Base-by-base conservation (phyloP, 2,888 invertebrate species). In the Dolomedes plantarius region DNA sequence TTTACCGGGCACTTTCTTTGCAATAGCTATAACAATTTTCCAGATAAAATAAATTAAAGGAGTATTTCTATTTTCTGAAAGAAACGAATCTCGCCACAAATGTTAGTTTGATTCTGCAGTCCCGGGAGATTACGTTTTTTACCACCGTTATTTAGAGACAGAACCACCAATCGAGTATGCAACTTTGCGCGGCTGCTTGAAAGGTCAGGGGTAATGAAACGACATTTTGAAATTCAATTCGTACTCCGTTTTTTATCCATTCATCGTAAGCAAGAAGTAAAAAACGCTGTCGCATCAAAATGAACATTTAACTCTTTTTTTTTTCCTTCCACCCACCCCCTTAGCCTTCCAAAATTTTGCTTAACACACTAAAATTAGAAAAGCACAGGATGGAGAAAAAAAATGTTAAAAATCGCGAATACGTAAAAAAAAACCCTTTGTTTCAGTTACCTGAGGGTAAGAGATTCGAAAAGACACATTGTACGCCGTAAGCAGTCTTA, bases 401-500 rank as follows among this genome's bases (percentile, higher is more conserved):
- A 65, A 29, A 65, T 1, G n/a, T n/a, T 31, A 13, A n/a, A 65
- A 65, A 65, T 29, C n/a, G 28, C n/a, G n/a, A n/a, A 3, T 1
- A 31, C 5, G 11, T 62, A 65, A 65, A 65, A 56, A 56, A 65
- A 29, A 13, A 31, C 19, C n/a, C 31, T 31, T 65, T 65, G 69
- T 36, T 69, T 69, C 69, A 28, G 1, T 69, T 36, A 23, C 69
- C 41, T 9, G 3, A 28, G 28, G 27, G 69, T 41, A 41, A 69
- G 41, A 39, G 28, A 23, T 16, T 31, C 19, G 23, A 41, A 28
- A 69, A 41, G 69, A 69, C 41, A 69, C 31, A 27, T 69, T 69
- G 1, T 32, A 69, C 41, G 36, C 69, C 32, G 41, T 69, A 41
- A 69, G 69, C 41, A 41, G 7, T 69, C 39, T 19, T 41, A 69